Conservation (phyloP, 2,797 vertebrate species). For the Galagoides demidoff region DNA sequence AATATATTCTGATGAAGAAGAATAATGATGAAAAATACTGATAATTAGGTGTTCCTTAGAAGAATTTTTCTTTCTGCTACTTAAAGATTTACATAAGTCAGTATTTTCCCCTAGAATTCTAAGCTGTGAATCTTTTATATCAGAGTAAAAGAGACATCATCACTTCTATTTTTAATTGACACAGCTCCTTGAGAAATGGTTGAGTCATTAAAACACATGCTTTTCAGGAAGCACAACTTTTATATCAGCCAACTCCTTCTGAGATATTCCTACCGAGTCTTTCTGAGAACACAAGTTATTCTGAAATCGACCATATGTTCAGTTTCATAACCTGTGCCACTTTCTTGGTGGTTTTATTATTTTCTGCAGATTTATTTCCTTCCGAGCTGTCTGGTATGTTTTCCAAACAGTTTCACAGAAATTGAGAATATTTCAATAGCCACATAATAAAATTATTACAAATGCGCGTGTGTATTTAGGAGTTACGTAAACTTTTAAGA, state of each 20-base stretch:
- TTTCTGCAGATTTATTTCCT: conserved; percentile 41
- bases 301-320: background rate
- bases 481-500: background rate
- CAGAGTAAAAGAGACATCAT: background rate
- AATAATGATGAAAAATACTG: background rate
- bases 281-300: background rate
- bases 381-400: background rate
- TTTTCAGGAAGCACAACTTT: conserved; percentile 35
- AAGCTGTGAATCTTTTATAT: background rate
- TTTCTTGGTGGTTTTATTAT: background rate
- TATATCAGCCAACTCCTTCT: conserved; percentile 36
- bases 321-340: background rate
- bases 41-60: background rate
- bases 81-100: background rate
- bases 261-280: background rate
- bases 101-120: background rate
- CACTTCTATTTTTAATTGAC: background rate
- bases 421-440: conserved; percentile 10
- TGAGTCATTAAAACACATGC: background rate
- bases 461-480: background rate
- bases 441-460: background rate
- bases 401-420: background rate
- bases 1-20: background rate
- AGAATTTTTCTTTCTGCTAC: background rate
- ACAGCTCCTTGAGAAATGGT: background rate